Conservation (phyloP, 2,113 vertebrate species). For the Cebus imitator region DNA sequence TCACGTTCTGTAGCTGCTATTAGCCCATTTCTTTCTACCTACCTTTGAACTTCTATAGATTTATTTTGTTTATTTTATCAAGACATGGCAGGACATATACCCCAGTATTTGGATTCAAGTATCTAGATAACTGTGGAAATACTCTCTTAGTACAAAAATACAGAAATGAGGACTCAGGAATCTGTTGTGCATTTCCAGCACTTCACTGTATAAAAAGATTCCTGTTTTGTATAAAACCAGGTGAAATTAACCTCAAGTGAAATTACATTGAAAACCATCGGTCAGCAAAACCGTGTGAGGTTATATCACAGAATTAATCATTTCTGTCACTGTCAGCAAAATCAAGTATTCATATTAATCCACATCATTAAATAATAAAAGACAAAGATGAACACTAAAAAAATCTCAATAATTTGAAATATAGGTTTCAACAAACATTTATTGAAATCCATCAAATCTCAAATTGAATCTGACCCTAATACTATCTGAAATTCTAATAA, state of each 20-base stretch:
- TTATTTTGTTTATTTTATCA: neutral
- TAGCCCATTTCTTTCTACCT: neutral
- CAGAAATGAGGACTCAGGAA: neutral
- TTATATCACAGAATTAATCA: neutral
- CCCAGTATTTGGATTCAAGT: neutral
- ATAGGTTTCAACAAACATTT: neutral
- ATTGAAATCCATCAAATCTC: neutral
- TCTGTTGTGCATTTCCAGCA: neutral
- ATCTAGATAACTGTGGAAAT: neutral
- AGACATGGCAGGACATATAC: neutral
- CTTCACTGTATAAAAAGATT: neutral
- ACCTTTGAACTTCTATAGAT: neutral
- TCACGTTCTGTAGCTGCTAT: fast-evolving
- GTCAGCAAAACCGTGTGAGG: neutral
- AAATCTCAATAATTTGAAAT: neutral
- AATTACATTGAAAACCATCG: conserved; percentile 3
- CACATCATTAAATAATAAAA: neutral
- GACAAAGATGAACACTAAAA: neutral
- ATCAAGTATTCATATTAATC: neutral
- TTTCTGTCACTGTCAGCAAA: neutral
- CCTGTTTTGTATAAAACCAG: neutral
- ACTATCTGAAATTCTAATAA: neutral
- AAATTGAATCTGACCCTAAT: neutral
- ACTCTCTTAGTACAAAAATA: neutral
- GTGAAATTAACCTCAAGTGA: neutral